These are phyloP conservation scores for Rhagium mordax DNA, from an alignment of 2,888 invertebrate species.

Conservation along the genomic window DNA sequence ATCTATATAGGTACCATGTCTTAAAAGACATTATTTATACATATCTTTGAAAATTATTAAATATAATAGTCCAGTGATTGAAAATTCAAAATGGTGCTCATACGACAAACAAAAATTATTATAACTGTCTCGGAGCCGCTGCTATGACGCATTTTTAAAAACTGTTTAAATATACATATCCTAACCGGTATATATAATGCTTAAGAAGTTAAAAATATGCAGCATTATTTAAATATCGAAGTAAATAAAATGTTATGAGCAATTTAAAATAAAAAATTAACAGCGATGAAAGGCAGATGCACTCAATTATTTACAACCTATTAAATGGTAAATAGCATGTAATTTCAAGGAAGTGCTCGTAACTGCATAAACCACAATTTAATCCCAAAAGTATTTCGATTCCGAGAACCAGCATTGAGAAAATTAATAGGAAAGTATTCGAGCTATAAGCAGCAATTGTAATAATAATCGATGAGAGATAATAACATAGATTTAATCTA, in stretches of 20 bases:
- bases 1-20: too few relatives aligned
- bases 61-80: too few relatives aligned
- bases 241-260: not conserved
- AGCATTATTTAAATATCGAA: not conserved
- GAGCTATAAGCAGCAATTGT: not conserved
- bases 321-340: not conserved
- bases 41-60: too few relatives aligned
- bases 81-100: too few relatives aligned
- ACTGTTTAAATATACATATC: too few relatives aligned
- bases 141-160: too few relatives aligned
- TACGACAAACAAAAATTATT: too few relatives aligned
- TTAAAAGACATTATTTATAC: too few relatives aligned
- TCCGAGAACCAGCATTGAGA: not conserved
- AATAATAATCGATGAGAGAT: conserved; percentile 1
- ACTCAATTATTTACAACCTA: not conserved
- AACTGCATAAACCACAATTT: not conserved
- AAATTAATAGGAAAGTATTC: not conserved
- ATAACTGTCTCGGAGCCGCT: too few relatives aligned
- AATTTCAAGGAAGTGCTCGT: not conserved
- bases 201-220: not conserved
- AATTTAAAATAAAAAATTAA: not conserved
- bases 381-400: not conserved
- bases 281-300: not conserved
- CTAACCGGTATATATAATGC: too few relatives aligned
- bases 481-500: not conserved